These are phyloP conservation scores for Popillia japonica DNA, from an alignment of 1,140 invertebrate genomes.

Conservation along the genomic window DNA sequence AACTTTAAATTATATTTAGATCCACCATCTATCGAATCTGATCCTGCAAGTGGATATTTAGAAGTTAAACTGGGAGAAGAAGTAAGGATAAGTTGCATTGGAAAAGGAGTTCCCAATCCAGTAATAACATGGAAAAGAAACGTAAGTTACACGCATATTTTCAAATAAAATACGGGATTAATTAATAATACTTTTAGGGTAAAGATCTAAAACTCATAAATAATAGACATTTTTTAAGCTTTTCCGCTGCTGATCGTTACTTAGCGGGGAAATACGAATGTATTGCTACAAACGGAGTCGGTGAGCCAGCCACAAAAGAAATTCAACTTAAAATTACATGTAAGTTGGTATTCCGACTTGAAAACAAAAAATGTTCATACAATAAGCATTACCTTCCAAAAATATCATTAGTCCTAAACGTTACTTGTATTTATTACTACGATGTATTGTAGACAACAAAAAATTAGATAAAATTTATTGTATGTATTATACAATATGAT, in stretches of 20 bases:
- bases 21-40: constrained; percentile 70
- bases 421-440: too few relatives aligned
- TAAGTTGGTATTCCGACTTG: constrained; percentile 58
- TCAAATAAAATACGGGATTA: constrained; percentile 7
- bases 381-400: too few relatives aligned
- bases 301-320: constrained; percentile 70
- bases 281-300: constrained; percentile 75
- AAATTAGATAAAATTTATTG: too few relatives aligned
- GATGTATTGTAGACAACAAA: too few relatives aligned
- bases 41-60: constrained; percentile 73
- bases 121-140: constrained; percentile 68
- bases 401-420: too few relatives aligned
- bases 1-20: constrained; percentile 60
- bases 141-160: constrained; percentile 18
- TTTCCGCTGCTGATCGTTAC: constrained; percentile 71
- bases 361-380: too few relatives aligned
- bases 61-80: constrained; percentile 76
- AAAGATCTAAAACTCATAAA: constrained; percentile 70
- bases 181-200: constrained; percentile 61
- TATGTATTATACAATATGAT: too few relatives aligned
- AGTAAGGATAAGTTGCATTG: constrained; percentile 74
- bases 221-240: constrained; percentile 69
- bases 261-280: constrained; percentile 78
- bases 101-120: constrained; percentile 72
- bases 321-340: constrained; percentile 69